Evolutionary conservation across 2,113 vertebrate genomes (phyloP), one percentile per base, ranked within the genome.

Genomic region (Xiphorhynchus elegans): DNA sequence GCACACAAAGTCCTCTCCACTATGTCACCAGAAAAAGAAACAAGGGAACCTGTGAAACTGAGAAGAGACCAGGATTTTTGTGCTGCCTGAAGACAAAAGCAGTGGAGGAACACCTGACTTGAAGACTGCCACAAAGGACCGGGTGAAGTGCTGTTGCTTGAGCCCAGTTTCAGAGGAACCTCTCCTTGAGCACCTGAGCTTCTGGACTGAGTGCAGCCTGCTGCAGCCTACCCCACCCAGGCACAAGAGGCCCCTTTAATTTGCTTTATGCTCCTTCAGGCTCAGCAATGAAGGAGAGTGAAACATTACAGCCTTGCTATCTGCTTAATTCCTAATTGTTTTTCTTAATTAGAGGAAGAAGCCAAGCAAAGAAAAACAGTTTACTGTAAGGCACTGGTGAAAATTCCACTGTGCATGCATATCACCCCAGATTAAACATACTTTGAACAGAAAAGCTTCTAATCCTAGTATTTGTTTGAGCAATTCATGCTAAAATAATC

Each of bases 21-120:
- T 39, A 98, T 84, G 64, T 92, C 89, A n/a, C 97, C 97, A 59
- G 56, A 90, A 68, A 97, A 96, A 62, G 96, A 96, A 87, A 97
- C 95, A 42, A 98, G 96, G 60, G 95, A 96, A 82, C 89, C 93
- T 95, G 95, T 70, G 50, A 96, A 97, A 80, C 97, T 97, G 87
- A 95, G 37, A 96, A 47, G 47, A 89, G 47, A 95, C 28, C 50
- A 75, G n/a, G 49, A 46, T 90, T 95, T 95, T 70, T 63, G 20
- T 68, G 37, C 52, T 25, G 33, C 35, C 40, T 85, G 40, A 72
- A 84, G 80, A 50, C 25, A 58, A 47, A 62, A 19, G 23, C n/a
- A 62, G 13, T 4, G 6, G 33, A 78, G 46, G 46, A 46, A 62
- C 12, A n/a, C 17, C 74, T 62, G 53, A 73, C 31, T 46, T 67